Evolutionary conservation across 2,888 invertebrate genomes (phyloP).

Genomic region (Mermis nigrescens): DNA sequence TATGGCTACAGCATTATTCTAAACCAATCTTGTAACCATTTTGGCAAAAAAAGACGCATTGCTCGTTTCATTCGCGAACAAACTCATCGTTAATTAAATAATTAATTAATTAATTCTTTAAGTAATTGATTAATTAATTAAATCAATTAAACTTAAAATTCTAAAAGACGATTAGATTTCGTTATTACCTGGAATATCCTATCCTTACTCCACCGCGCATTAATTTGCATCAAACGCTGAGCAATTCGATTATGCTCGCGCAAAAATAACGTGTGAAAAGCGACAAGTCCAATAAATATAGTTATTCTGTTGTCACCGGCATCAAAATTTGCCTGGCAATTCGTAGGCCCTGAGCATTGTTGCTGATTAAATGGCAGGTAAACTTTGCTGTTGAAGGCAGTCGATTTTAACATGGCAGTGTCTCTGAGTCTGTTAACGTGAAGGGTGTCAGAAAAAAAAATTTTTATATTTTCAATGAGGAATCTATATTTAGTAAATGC

Average conservation of each 20-base stretch:
- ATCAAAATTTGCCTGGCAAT: conserved; percentile 19
- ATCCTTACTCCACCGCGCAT: conserved; percentile 80
- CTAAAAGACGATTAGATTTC: too few species aligned
- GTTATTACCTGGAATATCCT: conserved; percentile 45
- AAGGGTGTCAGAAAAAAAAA: conserved; percentile 4
- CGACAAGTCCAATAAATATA: conserved; percentile 34
- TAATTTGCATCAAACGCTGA: conserved; percentile 48
- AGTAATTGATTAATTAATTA: too few species aligned
- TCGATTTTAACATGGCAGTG: not conserved
- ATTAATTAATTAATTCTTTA: too few species aligned
- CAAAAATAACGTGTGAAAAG: conserved; percentile 46
- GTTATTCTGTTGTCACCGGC: conserved; percentile 22
- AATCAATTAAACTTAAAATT: too few species aligned
- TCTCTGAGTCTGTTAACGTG: conserved; percentile 4
- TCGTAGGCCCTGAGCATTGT: not conserved
- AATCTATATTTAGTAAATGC: too few species aligned
- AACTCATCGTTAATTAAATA: too few species aligned
- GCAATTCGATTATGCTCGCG: conserved; percentile 85
- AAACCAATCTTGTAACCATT: too few species aligned
- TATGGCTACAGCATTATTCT: too few species aligned
- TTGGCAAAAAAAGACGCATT: too few species aligned
- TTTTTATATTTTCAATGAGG: too few species aligned
- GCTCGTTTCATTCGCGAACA: too few species aligned
- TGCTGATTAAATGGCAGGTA: conserved; percentile 8
- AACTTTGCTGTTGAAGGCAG: not conserved